Evolutionary conservation across 2,113 vertebrate genomes (phyloP), one percentile per base, ranked within the genome.

Genomic region (Crotalus tigris): DNA sequence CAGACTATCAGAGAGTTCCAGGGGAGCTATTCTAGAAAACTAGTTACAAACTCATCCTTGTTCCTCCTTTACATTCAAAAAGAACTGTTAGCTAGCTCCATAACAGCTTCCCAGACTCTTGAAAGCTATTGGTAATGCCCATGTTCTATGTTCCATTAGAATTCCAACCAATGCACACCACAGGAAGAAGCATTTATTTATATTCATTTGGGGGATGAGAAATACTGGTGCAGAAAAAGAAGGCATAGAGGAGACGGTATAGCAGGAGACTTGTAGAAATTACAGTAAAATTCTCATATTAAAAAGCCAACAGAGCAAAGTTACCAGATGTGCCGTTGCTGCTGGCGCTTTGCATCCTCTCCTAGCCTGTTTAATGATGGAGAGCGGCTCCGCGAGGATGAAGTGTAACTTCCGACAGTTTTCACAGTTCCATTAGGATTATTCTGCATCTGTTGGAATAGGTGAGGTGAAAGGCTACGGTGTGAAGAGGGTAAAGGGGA

Each of bases 401-500:
- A 97, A 86, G 96, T 94, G 93, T 98, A 98, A 97, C 97, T 98
- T 94, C 97, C 98, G 95, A 98, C 98, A 94, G 98, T 98, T 97
- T 98, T 98, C 95, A 98, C 97, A 92, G 98, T 98, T 95, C 98
- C 98, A 96, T 99, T 99, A 91, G 98, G 98, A 96, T 98, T 99
- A 97, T 96, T 97, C 96, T 98, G 98, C 97, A 97, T 97, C 98
- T 98, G 98, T 98, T 98, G 99, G 95, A 98, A 97, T 96, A 98
- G 98, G 98, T 99, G 99, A 85, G 99, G 99, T 1, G 99, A 99
- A 97, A 99, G 98, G 98, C 99, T 99, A 97, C 98, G 98, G 94
- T 98, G 98, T 19, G 98, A 96, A 95, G 98, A 97, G 91, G 98
- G 95, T 23, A 98, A 97, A 51, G 98, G 96, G 93, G 96, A 97